A percentile compares a stretch with the other conserved stretches of the same genome.
These are phyloP conservation scores for Hoplostethus atlanticus DNA, from an alignment of 2,797 vertebrate genomes.

Conservation along the genomic window DNA sequence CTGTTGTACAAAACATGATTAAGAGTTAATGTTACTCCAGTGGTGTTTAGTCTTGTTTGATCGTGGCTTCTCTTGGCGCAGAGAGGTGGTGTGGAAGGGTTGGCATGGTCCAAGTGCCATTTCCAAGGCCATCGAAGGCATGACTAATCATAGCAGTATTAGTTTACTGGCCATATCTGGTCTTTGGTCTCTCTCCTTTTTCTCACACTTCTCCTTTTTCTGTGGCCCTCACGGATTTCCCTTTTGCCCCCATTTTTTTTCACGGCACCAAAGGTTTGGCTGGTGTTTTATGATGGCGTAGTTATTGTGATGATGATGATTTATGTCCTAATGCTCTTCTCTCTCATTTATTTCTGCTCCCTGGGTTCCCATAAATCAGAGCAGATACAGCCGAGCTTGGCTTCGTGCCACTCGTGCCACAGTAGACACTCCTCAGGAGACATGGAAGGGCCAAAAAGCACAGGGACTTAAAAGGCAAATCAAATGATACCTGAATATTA, in stretches of 20 bases:
- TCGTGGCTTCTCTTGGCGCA: background rate
- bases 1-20: background rate
- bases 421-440: slow-evolving; percentile 57
- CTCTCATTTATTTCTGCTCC: slow-evolving; percentile 65
- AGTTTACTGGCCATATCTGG: slow-evolving; percentile 70
- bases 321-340: slow-evolving; percentile 71
- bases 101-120: slow-evolving; percentile 19
- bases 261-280: slow-evolving; percentile 48
- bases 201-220: slow-evolving; percentile 83
- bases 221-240: slow-evolving; percentile 46
- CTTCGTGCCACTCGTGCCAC: slow-evolving; percentile 61
- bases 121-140: slow-evolving; percentile 51
- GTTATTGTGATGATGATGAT: slow-evolving; percentile 78
- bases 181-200: slow-evolving; percentile 66
- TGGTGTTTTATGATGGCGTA: slow-evolving; percentile 70
- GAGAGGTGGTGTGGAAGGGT: background rate
- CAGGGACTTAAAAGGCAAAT: slow-evolving; percentile 36
- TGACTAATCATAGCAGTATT: slow-evolving; percentile 76
- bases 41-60: too few species aligned
- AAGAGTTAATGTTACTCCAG: too few species aligned
- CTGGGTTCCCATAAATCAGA: slow-evolving; percentile 75
- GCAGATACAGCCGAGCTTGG: slow-evolving; percentile 52
- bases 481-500: slow-evolving; percentile 30
- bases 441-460: slow-evolving; percentile 38
- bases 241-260: slow-evolving; percentile 28